Evolutionary conservation across 1,140 invertebrate genomes (phyloP).

Genomic region (Saxidomus purpurata): DNA sequence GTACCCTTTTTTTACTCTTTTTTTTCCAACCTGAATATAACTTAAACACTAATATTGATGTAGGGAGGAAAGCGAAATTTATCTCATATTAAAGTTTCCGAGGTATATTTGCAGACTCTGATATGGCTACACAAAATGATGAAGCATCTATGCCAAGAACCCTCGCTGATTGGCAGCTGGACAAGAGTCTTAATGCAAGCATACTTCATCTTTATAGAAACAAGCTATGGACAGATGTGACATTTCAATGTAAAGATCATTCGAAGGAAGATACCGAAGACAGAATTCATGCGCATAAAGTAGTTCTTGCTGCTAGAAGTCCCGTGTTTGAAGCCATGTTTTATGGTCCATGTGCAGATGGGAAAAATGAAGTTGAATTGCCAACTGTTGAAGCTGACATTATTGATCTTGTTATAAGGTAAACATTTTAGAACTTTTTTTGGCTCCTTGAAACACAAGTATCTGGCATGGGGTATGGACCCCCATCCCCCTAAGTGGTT

Average conservation of each 20-base stretch:
- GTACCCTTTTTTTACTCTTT: no score
- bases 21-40: no score
- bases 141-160: no score
- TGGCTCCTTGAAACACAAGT: no score
- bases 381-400: background rate
- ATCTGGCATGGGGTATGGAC: no score
- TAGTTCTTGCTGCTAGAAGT: slow-evolving; percentile 41
- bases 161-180: background rate
- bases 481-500: no score
- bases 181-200: background rate
- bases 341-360: background rate
- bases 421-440: no score
- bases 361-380: background rate
- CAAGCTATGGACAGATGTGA: slow-evolving; percentile 20
- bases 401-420: background rate
- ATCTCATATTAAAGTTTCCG: no score
- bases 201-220: background rate
- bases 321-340: slow-evolving; percentile 52
- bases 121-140: no score
- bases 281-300: slow-evolving; percentile 14
- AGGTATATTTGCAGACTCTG: no score
- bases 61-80: no score
- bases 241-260: background rate
- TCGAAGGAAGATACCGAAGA: background rate
- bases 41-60: no score